A percentile compares a stretch with the other conserved stretches of the same genome.
These are phyloP conservation scores for Noctua pronuba DNA, from an alignment of 2,888 invertebrate genomes.

Conservation along the genomic window DNA sequence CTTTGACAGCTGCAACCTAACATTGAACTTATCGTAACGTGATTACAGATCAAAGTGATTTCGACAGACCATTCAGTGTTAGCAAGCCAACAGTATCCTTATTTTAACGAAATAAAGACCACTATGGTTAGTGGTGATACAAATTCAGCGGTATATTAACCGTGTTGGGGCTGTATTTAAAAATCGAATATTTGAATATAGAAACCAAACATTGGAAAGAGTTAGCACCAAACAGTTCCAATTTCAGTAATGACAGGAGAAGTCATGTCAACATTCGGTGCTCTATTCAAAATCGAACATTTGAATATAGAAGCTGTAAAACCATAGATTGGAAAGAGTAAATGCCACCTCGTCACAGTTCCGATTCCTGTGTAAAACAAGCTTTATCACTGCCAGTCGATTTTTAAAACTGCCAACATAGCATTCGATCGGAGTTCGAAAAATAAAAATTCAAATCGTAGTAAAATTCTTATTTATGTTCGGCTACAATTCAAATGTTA, in stretches of 20 bases:
- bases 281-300: not conserved
- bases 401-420: slow-evolving; percentile 40
- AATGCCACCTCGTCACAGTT: slow-evolving; percentile 9
- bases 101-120: not conserved
- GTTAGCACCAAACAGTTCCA: not conserved
- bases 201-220: not conserved
- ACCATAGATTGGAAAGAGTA: not conserved
- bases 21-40: not conserved
- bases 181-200: not conserved
- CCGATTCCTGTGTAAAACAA: slow-evolving; percentile 9
- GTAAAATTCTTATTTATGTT: slow-evolving; percentile 72
- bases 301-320: not conserved
- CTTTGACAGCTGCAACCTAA: not conserved
- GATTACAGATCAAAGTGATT: not conserved
- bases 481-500: slow-evolving; percentile 77
- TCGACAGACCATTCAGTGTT: not conserved
- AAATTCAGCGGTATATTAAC: not conserved
- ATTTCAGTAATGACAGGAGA: not conserved
- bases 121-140: too few relatives aligned
- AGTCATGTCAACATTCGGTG: not conserved
- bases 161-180: not conserved
- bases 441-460: slow-evolving; percentile 65
- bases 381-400: slow-evolving; percentile 9
- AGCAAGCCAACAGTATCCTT: not conserved
- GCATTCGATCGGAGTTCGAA: slow-evolving; percentile 42